Evolutionary conservation across 1,140 invertebrate genomes (phyloP).

Genomic region (Schmidtea mediterranea): DNA sequence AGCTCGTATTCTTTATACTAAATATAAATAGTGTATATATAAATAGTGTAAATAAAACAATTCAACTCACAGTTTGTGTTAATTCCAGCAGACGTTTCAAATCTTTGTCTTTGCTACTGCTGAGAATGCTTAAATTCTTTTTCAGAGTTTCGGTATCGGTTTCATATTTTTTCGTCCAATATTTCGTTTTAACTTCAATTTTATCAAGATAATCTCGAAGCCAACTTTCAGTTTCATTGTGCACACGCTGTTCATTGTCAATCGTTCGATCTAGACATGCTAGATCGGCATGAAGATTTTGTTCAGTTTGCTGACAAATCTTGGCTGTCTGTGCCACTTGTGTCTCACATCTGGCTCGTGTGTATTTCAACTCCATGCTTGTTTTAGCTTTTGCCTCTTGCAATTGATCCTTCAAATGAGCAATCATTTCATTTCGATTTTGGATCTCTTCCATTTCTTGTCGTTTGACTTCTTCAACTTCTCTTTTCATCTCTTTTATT

Average conservation of each 20-base stretch:
- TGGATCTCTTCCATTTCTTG: background rate
- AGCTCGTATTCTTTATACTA: slow-evolving; percentile 27
- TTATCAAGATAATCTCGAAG: slow-evolving; percentile 19
- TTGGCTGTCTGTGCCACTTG: slow-evolving; percentile 15
- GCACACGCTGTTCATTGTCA: slow-evolving; percentile 21
- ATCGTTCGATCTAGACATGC: slow-evolving; percentile 17
- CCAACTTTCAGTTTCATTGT: slow-evolving; percentile 20
- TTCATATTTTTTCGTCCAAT: slow-evolving; percentile 24
- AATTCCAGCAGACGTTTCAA: slow-evolving; percentile 21
- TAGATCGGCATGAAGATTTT: slow-evolving; percentile 17
- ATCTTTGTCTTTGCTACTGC: slow-evolving; percentile 23
- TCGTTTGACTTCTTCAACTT: slow-evolving; percentile 11
- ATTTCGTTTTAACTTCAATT: slow-evolving; percentile 19
- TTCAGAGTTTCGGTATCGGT: slow-evolving; percentile 16
- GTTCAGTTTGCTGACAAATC: slow-evolving; percentile 15
- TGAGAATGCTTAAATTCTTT: slow-evolving; percentile 21
- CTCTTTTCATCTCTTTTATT: background rate
- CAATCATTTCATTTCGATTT: slow-evolving; percentile 3
- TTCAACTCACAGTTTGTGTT: slow-evolving; percentile 16
- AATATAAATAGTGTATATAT: background rate
- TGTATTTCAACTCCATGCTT: slow-evolving; percentile 4
- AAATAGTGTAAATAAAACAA: background rate
- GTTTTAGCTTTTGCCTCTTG: slow-evolving; percentile 4
- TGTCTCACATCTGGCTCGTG: background rate
- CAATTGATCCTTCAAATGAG: slow-evolving; percentile 3